These are phyloP conservation scores for Silurus asotus DNA, from an alignment of 2,113 vertebrate genomes.

Conservation along the genomic window DNA sequence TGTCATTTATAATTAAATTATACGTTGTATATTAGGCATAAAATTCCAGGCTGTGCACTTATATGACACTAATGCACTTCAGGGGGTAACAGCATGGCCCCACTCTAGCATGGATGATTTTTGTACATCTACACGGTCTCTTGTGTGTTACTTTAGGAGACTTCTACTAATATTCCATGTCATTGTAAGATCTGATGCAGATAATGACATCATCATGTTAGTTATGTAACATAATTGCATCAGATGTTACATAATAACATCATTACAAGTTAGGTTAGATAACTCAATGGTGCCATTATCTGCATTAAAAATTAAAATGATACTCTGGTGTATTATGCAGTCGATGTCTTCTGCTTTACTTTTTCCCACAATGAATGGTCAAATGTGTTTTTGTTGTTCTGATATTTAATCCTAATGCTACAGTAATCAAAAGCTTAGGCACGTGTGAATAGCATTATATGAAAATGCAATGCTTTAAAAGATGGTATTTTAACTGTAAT, in stretches of 20 bases:
- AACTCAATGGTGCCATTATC: neutral
- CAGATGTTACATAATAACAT: neutral
- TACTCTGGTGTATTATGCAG: neutral
- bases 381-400: neutral
- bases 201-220: too few species aligned
- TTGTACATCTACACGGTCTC: neutral
- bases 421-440: neutral
- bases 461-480: neutral
- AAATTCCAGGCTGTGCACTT: neutral
- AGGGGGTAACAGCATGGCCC: neutral
- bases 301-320: neutral
- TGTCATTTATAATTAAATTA: neutral
- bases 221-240: too few species aligned
- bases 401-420: neutral
- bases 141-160: neutral
- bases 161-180: too few species aligned
- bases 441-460: neutral
- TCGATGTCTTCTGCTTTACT: neutral
- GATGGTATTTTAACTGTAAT: neutral
- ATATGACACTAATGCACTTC: neutral
- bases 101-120: neutral
- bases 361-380: neutral
- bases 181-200: too few species aligned
- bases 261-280: too few species aligned
- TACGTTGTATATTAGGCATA: neutral